Evolutionary conservation across 1,140 invertebrate genomes (phyloP).

Genomic region (Leptinotarsa lineolata): DNA sequence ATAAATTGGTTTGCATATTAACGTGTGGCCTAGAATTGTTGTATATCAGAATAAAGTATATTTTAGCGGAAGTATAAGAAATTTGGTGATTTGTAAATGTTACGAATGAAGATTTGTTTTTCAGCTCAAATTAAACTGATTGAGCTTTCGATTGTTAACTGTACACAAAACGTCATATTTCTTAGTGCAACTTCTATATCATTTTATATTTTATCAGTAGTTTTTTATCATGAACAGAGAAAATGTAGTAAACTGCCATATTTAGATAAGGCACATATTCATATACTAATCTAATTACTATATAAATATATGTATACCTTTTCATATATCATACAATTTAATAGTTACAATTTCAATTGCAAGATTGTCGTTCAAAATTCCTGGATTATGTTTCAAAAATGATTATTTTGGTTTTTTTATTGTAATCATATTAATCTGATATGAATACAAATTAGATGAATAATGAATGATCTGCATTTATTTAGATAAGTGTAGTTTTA

Average conservation of each 20-base stretch:
- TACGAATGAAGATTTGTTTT: neutral
- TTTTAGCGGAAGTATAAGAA: neutral
- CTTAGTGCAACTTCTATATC: neutral
- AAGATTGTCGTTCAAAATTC: no score
- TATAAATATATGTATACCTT: no score
- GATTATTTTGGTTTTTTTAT: no score
- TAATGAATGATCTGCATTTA: constrained; percentile 1
- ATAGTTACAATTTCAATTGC: no score
- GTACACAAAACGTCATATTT: neutral
- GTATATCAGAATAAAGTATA: constrained; percentile 21
- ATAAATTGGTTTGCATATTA: constrained; percentile 20
- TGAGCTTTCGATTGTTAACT: neutral
- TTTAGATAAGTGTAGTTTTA: neutral
- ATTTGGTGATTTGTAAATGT: neutral
- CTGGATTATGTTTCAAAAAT: no score
- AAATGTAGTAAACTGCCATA: constrained; percentile 27
- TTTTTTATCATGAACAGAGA: constrained; percentile 1
- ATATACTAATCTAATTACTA: no score
- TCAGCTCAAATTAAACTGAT: neutral
- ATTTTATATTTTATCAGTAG: neutral
- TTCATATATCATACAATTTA: no score
- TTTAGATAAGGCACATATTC: neutral
- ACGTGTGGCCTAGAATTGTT: constrained; percentile 19
- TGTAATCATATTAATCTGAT: no score
- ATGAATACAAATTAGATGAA: neutral